Conservation (phyloP, 2,797 vertebrate species). For the Tenualosa ilisha region DNA sequence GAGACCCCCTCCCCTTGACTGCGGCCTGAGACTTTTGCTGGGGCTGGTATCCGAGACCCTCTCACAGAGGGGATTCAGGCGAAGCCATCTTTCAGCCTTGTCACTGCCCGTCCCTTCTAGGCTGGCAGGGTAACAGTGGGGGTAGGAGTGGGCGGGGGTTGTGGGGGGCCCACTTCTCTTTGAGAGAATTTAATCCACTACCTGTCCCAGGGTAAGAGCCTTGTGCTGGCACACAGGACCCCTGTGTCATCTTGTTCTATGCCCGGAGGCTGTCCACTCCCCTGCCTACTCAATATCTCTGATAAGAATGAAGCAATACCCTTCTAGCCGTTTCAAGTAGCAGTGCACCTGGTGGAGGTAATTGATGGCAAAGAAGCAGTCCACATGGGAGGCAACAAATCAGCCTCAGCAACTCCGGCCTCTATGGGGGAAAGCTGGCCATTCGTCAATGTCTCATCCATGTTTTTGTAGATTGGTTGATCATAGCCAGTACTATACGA, state of each 20-base stretch:
- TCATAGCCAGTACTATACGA: not conserved
- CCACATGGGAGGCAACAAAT: constrained; percentile 45
- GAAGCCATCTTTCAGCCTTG: constrained; percentile 68
- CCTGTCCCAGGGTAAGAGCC: constrained; percentile 56
- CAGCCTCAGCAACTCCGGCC: not conserved
- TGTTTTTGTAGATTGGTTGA: not conserved
- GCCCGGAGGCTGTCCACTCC: constrained; percentile 62
- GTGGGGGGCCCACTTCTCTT: constrained; percentile 48
- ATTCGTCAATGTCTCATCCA: not conserved
- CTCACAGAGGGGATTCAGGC: constrained; percentile 62
- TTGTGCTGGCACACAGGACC: constrained; percentile 50
- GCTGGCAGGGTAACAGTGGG: constrained; percentile 32
- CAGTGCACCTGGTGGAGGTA: constrained; percentile 48
- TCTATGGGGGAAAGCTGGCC: not conserved
- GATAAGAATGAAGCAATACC: constrained; percentile 56
- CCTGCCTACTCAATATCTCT: constrained; percentile 63
- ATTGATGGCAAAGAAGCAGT: constrained; percentile 70
- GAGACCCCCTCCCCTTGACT: constrained; percentile 15
- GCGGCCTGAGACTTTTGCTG: not conserved
- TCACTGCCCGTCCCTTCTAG: constrained; percentile 49
- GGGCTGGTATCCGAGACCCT: constrained; percentile 30
- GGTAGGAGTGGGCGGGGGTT: not conserved
- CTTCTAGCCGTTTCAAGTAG: constrained; percentile 12
- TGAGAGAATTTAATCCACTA: constrained; percentile 59
- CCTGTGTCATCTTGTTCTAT: constrained; percentile 43